phyloP scores from a whole-genome alignment of 2,888 invertebrate species.

The Nipponacmea schrenckii region DNA sequence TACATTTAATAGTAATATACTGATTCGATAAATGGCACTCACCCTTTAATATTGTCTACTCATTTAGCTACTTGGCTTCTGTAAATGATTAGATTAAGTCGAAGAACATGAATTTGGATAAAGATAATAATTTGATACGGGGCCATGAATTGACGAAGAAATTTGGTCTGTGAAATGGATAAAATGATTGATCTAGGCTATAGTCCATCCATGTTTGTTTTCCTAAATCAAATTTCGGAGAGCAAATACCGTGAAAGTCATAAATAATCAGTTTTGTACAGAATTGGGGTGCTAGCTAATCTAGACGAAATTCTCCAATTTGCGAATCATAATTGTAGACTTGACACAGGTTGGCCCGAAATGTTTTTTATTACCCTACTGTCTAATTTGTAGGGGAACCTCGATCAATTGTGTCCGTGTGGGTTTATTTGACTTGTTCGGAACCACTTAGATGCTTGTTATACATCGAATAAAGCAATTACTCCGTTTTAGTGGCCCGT shows the following conservation, averaged over 20 bases:
- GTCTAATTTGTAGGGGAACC: conserved; percentile 24
- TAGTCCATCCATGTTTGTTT: background rate
- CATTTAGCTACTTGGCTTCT: no score
- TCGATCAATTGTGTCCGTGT: conserved; percentile 16
- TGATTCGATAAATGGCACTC: no score
- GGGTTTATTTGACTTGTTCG: conserved; percentile 13
- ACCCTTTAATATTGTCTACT: no score
- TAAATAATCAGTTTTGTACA: conserved; percentile 33
- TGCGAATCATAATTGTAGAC: conserved; percentile 35
- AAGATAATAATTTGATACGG: no score
- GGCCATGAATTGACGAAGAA: no score
- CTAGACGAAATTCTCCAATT: conserved; percentile 36
- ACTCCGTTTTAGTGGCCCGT: conserved; percentile 31
- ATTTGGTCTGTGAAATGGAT: no score
- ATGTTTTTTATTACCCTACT: conserved; percentile 24
- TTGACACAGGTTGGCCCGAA: conserved; percentile 22
- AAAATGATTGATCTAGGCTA: no score
- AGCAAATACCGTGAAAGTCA: conserved; percentile 24
- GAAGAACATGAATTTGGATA: no score
- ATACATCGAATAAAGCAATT: conserved; percentile 45
- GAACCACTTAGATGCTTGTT: conserved; percentile 36
- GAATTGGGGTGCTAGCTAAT: conserved; percentile 34
- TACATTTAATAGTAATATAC: no score
- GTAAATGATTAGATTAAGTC: no score
- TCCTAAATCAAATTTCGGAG: background rate